phyloP scores from a whole-genome alignment of 2,888 invertebrate species.

The Eupithecia insigniata region DNA sequence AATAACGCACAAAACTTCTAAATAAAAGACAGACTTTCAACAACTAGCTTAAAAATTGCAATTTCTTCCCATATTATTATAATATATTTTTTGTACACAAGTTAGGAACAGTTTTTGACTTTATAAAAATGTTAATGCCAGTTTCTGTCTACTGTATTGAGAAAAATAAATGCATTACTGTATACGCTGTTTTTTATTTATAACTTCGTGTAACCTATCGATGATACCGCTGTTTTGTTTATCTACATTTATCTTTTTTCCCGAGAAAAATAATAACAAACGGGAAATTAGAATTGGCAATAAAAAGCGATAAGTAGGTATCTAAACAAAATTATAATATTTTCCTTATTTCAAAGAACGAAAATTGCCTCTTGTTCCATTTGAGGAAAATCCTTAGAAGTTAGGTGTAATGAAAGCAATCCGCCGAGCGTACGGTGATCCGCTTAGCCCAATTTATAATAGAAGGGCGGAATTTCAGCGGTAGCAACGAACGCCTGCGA shows the following conservation, averaged over 20 bases:
- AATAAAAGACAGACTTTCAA: slow-evolving; percentile 17
- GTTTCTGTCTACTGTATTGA: slow-evolving; percentile 67
- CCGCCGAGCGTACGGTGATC: slow-evolving; percentile 64
- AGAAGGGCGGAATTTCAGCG: slow-evolving; percentile 72
- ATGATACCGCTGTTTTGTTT: background rate
- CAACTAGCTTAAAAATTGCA: background rate
- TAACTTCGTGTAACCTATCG: slow-evolving; percentile 2
- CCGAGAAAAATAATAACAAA: background rate
- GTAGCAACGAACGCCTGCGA: slow-evolving; percentile 78
- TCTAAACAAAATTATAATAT: slow-evolving; percentile 25
- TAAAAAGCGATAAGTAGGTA: slow-evolving; percentile 5
- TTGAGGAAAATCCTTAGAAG: slow-evolving; percentile 52
- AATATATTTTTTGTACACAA: background rate
- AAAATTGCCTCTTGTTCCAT: slow-evolving; percentile 43
- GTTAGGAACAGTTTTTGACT: background rate
- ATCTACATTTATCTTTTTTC: background rate
- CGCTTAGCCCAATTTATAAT: slow-evolving; percentile 72
- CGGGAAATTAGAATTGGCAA: background rate
- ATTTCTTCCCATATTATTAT: slow-evolving; percentile 5
- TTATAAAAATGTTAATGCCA: slow-evolving; percentile 44
- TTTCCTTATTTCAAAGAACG: slow-evolving; percentile 38
- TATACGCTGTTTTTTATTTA: slow-evolving; percentile 27
- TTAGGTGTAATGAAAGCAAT: slow-evolving; percentile 62
- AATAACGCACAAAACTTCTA: slow-evolving; percentile 42
- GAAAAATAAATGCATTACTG: slow-evolving; percentile 65